Evolutionary conservation across 2,888 invertebrate genomes (phyloP), one percentile per base, ranked within the genome.

Genomic region (Diarsia rubi): DNA sequence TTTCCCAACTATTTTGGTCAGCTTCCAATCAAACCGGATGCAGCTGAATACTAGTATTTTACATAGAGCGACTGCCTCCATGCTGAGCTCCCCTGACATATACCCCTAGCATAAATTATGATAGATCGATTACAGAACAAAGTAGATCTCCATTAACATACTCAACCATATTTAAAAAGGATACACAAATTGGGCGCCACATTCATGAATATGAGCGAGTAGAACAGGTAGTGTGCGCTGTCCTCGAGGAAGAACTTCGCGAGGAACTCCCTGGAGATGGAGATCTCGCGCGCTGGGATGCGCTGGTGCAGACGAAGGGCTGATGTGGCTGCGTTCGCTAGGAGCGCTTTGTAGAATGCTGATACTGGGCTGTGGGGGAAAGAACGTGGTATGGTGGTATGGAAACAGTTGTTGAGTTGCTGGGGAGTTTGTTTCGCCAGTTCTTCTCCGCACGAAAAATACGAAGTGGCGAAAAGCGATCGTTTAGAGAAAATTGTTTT

Each of bases 141-240:
- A 31, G 16, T 47, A 31, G 47, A n/a, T n/a, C 52, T 37, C 4
- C 19, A 57, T 42, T 42, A 60, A 37, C 37, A 37, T 21, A 21
- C 12, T 60, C 21, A 11, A 37, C 42, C 42, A 62, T 70, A 75
- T 70, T 85, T 74, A 42, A 90, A 97, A 98, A 98, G 98, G 98
- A 98, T 98, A 99, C 99, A 97, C 85, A 99, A 98, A 70, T 99
- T 98, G 44, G 99, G 99, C 75, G 98, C 97, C 52, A 98, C 98
- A 93, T 98, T 99, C 90, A 99, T 97, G 94, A 99, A 99, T 91
- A 99, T 98, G 87, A 99, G 96, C 64, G 99, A 99, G 95, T 98
- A 99, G 96, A 99, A 98, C 84, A 99, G 97, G 92, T 99, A 99
- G 93, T 99, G 99, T 82, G 99, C 99, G 88, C 99, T 99, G 95